A percentile compares a stretch with the other conserved stretches of the same genome.
phyloP scores from a whole-genome alignment of 2,113 vertebrate species.

The Apistogramma diplotaenia region DNA sequence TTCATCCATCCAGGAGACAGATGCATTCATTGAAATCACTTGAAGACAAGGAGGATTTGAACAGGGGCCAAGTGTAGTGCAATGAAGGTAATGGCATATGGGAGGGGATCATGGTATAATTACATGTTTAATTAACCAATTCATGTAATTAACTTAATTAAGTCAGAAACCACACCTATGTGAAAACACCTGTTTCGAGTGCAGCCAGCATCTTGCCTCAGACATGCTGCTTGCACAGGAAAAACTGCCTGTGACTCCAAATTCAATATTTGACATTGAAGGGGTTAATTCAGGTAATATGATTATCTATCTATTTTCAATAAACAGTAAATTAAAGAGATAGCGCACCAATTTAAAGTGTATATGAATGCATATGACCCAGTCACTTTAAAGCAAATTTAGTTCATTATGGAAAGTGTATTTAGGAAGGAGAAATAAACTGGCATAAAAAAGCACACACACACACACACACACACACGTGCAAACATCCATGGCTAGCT shows the following conservation, averaged over 20 bases:
- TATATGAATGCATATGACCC: neutral
- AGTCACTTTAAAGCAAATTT: neutral
- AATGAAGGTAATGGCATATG: constrained; percentile 49
- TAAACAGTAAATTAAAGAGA: neutral
- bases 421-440: neutral
- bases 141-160: constrained; percentile 55
- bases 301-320: neutral
- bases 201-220: neutral
- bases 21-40: constrained; percentile 47
- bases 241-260: constrained; percentile 3
- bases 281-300: neutral
- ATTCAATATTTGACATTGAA: neutral
- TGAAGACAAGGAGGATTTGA: constrained; percentile 48
- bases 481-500: neutral
- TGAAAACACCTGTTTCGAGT: constrained; percentile 52
- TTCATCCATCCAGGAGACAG: constrained; percentile 36
- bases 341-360: neutral
- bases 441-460: neutral
- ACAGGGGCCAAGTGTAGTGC: constrained; percentile 25
- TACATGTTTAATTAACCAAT: constrained; percentile 67
- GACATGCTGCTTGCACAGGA: neutral
- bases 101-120: constrained; percentile 58
- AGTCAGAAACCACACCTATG: constrained; percentile 54
- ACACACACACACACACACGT: no score
- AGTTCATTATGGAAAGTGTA: neutral